Evolutionary conservation across 2,797 vertebrate genomes (phyloP), one percentile per base, ranked within the genome.

Genomic region (Aldrovandia affinis): DNA sequence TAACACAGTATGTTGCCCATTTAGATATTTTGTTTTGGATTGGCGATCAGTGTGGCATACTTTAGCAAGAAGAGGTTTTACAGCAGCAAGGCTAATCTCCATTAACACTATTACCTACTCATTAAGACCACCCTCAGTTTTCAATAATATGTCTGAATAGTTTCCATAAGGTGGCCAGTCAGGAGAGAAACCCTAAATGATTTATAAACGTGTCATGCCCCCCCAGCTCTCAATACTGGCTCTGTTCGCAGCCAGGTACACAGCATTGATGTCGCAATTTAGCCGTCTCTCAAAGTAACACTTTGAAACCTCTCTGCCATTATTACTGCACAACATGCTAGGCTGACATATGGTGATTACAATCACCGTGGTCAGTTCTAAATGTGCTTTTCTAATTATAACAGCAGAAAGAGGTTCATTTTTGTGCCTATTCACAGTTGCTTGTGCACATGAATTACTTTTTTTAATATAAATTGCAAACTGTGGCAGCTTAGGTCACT

Each of bases 71-170:
- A 33, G 30, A 68, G 30, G 28, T 36, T 68, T 28, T 30, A 36
- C 30, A 36, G 65, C 2, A 10, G 6, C 30, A 36, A 15, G 28
- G 65, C 30, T 15, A 18, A 33, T 30, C 65, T 68, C 65, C n/a
- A n/a, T n/a, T n/a, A n/a, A 33, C 30, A 36, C 4, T 20, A 68
- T 68, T 36, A 68, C 65, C 30, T 18, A 68, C 9, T 0, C 25
- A 9, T 63, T 6, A 63, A 28, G 25, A 0, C 9, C 65, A 9
- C 65, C 30, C 36, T 30, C 30, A 63, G 59, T 65, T 65, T 65
- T 65, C 30, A 65, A 68, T 68, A 65, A 68, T 68, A 68, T 15
- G 65, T 36, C 65, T 68, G 65, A 68, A 68, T 36, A 68, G 65
- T 68, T 68, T 42, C 70, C 70, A 75, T 42, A 75, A 42, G 39